Evolutionary conservation across 1,140 invertebrate genomes (phyloP), one percentile per base, ranked within the genome.

Genomic region (Dreissena rostriformis): DNA sequence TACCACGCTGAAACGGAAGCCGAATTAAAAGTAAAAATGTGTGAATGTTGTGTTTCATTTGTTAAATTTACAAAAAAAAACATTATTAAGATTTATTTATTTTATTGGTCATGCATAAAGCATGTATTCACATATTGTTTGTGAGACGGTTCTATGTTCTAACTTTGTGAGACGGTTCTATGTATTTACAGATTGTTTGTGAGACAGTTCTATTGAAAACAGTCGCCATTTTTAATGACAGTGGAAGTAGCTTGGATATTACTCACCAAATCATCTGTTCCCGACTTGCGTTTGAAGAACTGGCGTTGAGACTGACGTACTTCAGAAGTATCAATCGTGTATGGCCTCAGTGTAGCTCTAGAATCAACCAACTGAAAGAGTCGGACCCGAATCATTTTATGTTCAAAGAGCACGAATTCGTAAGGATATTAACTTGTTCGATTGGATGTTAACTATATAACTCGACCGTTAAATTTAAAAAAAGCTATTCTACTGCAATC

Each of bases 391-490:
- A 84, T 14, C 82, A 84, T 53, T 77, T 77, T 24, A 70, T 84
- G 73, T 71, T 84, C 53, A 72, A 70, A 15, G 67, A 77, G 15
- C 65, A 71, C 17, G 67, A 84, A 49, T 84, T 77, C 70, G 82
- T 84, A 77, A 77, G 66, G 77, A 39, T 24, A n/a, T 61, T 61
- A 4, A n/a, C 17, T 61, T 61, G 4, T n/a, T 61, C 17, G 22
- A n/a, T 19, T 11, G 6, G 4, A 6, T 19, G 4, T 61, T 5
- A 24, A n/a, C 57, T 61, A 4, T n/a, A 61, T 61, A 61, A 61
- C 17, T 19, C 6, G 12, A 61, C 22, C 4, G 4, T 61, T 19
- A 6, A n/a, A 24, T 2, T 6, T 6, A n/a, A n/a, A n/a, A n/a
- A n/a, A n/a, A 4, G 22, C 57, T 61, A 61, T 61, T 61, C 12